phyloP scores from a whole-genome alignment of 2,888 invertebrate species.

The Tetragonisca angustula region DNA sequence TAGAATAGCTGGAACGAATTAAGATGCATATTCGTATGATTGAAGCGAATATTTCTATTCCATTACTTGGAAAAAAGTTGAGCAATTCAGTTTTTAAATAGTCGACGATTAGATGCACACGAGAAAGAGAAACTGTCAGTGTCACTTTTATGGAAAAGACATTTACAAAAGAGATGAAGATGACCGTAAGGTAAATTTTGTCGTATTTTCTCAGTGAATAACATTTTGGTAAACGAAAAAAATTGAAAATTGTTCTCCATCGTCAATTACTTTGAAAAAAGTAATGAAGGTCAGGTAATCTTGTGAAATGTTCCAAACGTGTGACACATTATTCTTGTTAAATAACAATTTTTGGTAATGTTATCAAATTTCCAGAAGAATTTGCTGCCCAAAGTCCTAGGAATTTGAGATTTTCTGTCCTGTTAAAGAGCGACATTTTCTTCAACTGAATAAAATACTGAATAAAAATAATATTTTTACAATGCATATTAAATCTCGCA shows the following conservation, averaged over 20 bases:
- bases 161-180: too few relatives aligned
- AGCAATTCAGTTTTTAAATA: not conserved
- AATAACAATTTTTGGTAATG: not conserved
- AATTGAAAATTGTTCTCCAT: not conserved
- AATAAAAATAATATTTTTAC: not conserved
- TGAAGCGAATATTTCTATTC: not conserved
- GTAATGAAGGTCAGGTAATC: not conserved
- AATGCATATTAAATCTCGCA: not conserved
- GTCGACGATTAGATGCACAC: not conserved
- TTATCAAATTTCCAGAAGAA: not conserved
- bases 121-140: not conserved
- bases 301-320: not conserved
- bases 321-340: not conserved
- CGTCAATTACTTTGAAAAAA: not conserved
- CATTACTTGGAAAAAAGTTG: too few relatives aligned
- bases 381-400: not conserved
- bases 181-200: not conserved
- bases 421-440: conserved; percentile 7
- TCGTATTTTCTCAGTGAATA: not conserved
- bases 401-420: not conserved
- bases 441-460: not conserved
- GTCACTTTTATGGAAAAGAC: not conserved
- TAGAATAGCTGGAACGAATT: too few relatives aligned
- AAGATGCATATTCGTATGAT: not conserved
- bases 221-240: not conserved